These are phyloP conservation scores for Eulemur rubriventer DNA, from an alignment of 2,797 vertebrate genomes.

Conservation along the genomic window DNA sequence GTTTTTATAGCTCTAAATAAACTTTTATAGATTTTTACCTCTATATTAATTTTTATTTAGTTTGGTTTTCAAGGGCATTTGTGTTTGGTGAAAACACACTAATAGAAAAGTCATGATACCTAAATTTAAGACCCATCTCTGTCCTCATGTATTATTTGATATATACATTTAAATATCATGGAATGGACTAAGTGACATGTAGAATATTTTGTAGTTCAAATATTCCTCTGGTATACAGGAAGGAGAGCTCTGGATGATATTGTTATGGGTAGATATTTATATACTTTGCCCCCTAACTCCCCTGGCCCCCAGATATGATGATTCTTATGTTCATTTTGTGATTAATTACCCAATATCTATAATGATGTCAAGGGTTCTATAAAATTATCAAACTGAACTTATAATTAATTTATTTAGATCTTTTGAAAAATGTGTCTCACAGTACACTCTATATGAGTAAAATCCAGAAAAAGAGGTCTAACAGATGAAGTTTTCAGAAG, in stretches of 20 bases:
- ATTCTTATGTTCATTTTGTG: not conserved
- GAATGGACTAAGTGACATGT: not conserved
- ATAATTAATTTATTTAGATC: not conserved
- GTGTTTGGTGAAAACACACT: not conserved
- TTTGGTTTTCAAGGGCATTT: conserved; percentile 26
- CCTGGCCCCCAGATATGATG: not conserved
- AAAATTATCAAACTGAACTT: conserved; percentile 9
- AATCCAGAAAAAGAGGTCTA: not conserved
- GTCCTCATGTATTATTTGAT: not conserved
- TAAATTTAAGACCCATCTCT: not conserved
- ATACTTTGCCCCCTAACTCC: not conserved
- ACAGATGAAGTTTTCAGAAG: not conserved
- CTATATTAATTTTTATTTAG: not conserved
- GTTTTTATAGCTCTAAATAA: not conserved
- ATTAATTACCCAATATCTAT: not conserved
- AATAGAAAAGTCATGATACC: not conserved
- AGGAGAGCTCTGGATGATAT: not conserved
- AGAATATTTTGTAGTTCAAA: not conserved
- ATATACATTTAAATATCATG: not conserved
- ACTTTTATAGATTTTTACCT: not conserved
- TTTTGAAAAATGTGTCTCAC: not conserved
- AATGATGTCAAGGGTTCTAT: not conserved
- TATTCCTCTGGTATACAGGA: not conserved
- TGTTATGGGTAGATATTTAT: not conserved
- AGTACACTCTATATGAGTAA: not conserved